Evolutionary conservation across 1,140 invertebrate genomes (phyloP), one percentile per base, ranked within the genome.

Genomic region (Drosophila arizonae): DNA sequence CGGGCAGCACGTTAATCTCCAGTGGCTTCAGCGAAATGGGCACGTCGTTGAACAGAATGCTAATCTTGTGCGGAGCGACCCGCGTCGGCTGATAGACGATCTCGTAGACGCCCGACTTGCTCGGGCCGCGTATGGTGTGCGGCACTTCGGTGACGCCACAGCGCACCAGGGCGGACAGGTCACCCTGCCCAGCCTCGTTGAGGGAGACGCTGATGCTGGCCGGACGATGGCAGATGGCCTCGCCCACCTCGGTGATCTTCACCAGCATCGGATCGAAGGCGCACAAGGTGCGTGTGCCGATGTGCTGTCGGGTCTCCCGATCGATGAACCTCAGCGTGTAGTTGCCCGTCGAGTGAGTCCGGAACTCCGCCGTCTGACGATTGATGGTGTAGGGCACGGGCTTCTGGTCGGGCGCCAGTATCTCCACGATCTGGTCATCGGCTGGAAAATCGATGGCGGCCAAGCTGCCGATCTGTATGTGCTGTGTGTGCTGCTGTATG

Each of bases 191-290:
- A 26, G 96, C 97, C 84, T 95, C 93, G 79, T 94, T 94, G 76
- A 94, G 95, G 94, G 90, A 95, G 73, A 93, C 95, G 92, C 93
- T 81, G 58, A 81, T 95, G 64, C 95, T 95, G 56, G 96, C 95
- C 41, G 97, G 96, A 72, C 96, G 94, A 92, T 97, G 96, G 71
- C 96, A 96, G 52, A 96, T 93, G 1, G 96, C 96, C 81, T 97
- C 95, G 17, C 95, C 94, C 54, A 97, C 93, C 71, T 97, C 96
- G 43, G 95, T 93, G 54, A 97, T 94, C 61, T 95, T 94, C 13
- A 98, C 96, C 84, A 96, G 94, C 5, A 94, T 93, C 0, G 97
- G 96, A 92, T 99, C 97, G 66, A 97, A 96, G 0, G 96, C 97
- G 87, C 97, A 96, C 4, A 98, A 94, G 1, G 95, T 95, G 17